Percentiles rank a stretch among this genome's conserved stretches.
These are phyloP conservation scores for Argentina silus DNA, from an alignment of 2,797 vertebrate species.

Conservation along the genomic window DNA sequence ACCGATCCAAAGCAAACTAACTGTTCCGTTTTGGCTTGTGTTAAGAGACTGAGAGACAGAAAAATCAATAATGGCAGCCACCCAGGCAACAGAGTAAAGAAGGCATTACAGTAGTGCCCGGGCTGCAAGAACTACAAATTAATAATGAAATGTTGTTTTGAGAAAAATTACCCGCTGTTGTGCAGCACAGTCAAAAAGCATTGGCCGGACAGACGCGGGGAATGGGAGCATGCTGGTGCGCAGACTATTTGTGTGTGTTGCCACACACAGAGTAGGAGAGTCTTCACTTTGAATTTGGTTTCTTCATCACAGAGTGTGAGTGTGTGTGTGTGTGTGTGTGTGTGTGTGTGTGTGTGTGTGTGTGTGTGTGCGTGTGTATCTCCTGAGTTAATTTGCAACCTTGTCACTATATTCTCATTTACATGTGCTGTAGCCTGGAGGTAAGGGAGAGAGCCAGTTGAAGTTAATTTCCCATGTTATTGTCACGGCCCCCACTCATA, in stretches of 20 bases:
- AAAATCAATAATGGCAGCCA: conserved; percentile 66
- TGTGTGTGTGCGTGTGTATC: background rate
- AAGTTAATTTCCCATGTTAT: no score
- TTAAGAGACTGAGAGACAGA: conserved; percentile 56
- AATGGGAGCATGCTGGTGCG: background rate
- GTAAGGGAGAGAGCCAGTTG: background rate
- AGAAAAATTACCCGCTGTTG: conserved; percentile 1
- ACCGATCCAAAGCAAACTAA: conserved; percentile 45
- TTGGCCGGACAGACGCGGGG: background rate
- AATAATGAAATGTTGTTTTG: background rate
- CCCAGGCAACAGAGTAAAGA: conserved; percentile 48
- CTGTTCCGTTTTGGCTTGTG: conserved; percentile 51
- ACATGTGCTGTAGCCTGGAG: no score
- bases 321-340: no score
- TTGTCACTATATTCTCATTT: no score
- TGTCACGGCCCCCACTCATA: no score
- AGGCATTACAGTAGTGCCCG: conserved; percentile 38
- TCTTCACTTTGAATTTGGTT: background rate
- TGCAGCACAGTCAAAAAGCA: background rate
- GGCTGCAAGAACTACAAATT: conserved; percentile 31
- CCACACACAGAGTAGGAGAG: background rate
- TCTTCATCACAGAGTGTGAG: background rate
- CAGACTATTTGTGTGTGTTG: background rate
- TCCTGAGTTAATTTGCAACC: background rate
- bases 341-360: no score